phyloP scores from a whole-genome alignment of 2,113 vertebrate genomes.

The Gavialis gangeticus region DNA sequence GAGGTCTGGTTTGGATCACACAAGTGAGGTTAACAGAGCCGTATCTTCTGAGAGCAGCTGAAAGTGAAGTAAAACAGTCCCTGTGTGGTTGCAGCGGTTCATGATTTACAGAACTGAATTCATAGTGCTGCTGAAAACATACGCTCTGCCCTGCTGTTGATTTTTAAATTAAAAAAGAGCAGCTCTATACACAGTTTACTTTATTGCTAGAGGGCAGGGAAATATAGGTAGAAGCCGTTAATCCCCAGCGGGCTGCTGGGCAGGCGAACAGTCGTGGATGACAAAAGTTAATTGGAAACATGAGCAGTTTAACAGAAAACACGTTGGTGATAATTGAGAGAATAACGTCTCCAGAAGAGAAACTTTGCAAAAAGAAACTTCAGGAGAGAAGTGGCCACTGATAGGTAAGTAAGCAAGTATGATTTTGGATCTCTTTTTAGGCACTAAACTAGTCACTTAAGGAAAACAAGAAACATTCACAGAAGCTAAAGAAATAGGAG shows the following conservation, averaged over 20 bases:
- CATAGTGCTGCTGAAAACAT: conserved; percentile 71
- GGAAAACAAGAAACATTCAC: not conserved
- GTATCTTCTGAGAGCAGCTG: conserved; percentile 73
- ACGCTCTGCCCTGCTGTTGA: conserved; percentile 78
- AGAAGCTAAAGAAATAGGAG: not conserved
- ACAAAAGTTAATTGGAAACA: conserved; percentile 87
- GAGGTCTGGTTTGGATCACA: conserved; percentile 82
- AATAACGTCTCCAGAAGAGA: conserved; percentile 73
- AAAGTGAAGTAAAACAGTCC: conserved; percentile 71
- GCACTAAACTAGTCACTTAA: not conserved
- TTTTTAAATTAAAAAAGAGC: conserved; percentile 86
- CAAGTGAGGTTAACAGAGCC: conserved; percentile 61
- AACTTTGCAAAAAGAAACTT: conserved; percentile 70
- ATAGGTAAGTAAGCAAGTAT: conserved; percentile 70
- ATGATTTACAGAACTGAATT: conserved; percentile 66
- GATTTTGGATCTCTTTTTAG: conserved; percentile 50
- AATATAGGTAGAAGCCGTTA: conserved; percentile 85
- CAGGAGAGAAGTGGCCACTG: conserved; percentile 68
- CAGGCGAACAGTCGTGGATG: conserved; percentile 79
- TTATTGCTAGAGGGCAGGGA: conserved; percentile 75
- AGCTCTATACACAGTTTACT: conserved; percentile 78
- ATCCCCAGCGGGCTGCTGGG: conserved; percentile 85
- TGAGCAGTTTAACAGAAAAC: conserved; percentile 83
- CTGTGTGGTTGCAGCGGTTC: conserved; percentile 56
- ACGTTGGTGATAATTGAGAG: conserved; percentile 81